Base-by-base conservation (phyloP, 2,888 invertebrate genomes). In the Perizoma flavofasciatum region DNA sequence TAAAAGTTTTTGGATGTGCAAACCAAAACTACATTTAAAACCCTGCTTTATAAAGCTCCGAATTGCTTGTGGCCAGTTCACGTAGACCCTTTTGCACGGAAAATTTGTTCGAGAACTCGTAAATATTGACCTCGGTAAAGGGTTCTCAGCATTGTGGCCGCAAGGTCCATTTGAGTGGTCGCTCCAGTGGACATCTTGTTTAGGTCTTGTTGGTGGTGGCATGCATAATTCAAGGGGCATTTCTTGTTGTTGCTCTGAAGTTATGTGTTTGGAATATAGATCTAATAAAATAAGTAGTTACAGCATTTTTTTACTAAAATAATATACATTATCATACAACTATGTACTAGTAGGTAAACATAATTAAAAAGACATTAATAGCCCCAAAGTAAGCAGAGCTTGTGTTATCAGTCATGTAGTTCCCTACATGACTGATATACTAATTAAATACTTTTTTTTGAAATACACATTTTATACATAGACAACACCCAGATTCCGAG, bases 121-220 rank as follows among this genome's bases (percentile, higher is more conserved):
- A 86, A 86, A 86, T 85, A 86, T 81, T 81, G 81, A 81, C 77
- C 77, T 72, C 66, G 61, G 73, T 69, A 83, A 83, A 81, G 85
- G 83, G 82, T 82, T 80, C 77, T 74, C 67, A 60, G 55, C 70
- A 69, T 70, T 76, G 55, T 58, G 63, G 69, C 55, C 63, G 55
- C 55, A 60, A 66, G 71, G 67, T 62, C 66, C 70, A 66, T 70
- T 71, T 70, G 61, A 70, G 63, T 54, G 67, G 60, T 8, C 67
- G 71, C 64, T 68, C 58, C 49, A 59, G 39, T 59, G 67, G 67
- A 56, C 70, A 70, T 65, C 64, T 57, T 65, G 56, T 69, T 69
- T 65, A 68, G 65, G 51, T 57, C 55, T 61, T 67, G 71, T 59
- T 61, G 47, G 11, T 52, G 52, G 66, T 66, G 61, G 62, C 61